These are phyloP conservation scores for Heliconius melpomene DNA, from an alignment of 1,140 invertebrate species.

Conservation along the genomic window DNA sequence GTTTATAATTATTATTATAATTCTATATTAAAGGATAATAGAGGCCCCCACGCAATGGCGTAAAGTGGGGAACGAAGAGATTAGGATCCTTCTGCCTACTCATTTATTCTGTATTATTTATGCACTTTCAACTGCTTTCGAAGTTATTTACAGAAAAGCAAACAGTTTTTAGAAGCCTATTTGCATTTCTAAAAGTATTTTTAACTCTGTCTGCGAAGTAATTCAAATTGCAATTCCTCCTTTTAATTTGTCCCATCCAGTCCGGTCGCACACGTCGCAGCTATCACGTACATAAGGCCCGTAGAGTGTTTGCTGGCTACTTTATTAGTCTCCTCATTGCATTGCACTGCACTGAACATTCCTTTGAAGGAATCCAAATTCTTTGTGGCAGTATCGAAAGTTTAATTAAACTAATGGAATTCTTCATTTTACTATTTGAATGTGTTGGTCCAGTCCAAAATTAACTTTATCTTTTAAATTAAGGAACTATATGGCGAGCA, in stretches of 20 bases:
- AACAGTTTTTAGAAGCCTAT: not conserved
- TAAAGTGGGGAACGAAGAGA: no score
- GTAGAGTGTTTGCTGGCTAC: conserved; percentile 2
- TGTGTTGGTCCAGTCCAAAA: not conserved
- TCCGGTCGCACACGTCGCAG: not conserved
- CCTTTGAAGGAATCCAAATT: conserved; percentile 7
- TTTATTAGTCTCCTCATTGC: conserved; percentile 14
- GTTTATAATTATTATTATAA: not conserved
- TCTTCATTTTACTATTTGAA: conserved; percentile 4
- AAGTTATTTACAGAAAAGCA: not conserved
- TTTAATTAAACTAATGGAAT: conserved; percentile 11
- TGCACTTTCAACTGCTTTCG: no score
- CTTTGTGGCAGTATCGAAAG: conserved; percentile 7
- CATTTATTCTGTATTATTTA: no score
- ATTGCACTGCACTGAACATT: conserved; percentile 5
- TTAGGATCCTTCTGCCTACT: no score
- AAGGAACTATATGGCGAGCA: not conserved
- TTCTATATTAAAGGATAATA: no score
- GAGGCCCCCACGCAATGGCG: no score
- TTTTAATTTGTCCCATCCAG: conserved; percentile 1
- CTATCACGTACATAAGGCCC: not conserved
- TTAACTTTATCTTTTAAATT: not conserved
- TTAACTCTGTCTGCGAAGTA: not conserved
- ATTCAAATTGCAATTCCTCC: not conserved
- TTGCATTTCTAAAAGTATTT: not conserved